Conservation (phyloP, 30 jellyfish, hydroid and myxozoan species). For the Aurelia aurita complex sp. Pacific region DNA sequence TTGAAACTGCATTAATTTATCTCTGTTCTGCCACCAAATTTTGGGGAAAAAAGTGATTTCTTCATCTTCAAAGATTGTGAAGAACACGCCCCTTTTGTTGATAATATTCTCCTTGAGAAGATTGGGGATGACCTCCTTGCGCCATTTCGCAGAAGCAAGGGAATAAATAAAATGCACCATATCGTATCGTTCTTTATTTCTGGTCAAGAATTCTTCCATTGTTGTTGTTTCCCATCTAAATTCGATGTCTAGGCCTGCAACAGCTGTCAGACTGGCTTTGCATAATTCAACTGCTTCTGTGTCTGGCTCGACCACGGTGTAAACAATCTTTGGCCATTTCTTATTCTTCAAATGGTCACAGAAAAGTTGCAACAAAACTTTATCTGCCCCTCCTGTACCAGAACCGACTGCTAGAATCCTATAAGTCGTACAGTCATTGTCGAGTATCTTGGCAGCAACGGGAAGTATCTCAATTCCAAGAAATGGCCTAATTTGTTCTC, state of each 20-base stretch:
- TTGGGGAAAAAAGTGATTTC: constrained; percentile 21
- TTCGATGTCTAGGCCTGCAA: constrained; percentile 19
- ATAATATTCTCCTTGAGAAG: constrained; percentile 4
- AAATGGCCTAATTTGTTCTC: constrained; percentile 36
- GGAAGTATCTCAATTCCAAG: constrained; percentile 23
- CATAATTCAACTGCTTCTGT: constrained; percentile 48
- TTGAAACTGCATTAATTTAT: constrained; percentile 11
- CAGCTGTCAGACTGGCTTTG: constrained; percentile 10
- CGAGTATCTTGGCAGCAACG: constrained; percentile 22
- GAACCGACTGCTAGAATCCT: constrained; percentile 43
- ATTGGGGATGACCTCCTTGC: constrained; percentile 3
- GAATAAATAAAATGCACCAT: constrained; percentile 43
- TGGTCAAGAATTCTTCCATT: neutral
- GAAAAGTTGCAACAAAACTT: constrained; percentile 30
- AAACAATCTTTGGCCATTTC: constrained; percentile 12
- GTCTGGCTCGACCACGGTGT: constrained; percentile 44
- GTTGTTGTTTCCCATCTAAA: constrained; percentile 28
- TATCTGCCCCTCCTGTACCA: constrained; percentile 43
- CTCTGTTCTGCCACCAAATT: constrained; percentile 26
- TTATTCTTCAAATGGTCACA: neutral
- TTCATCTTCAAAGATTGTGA: constrained; percentile 34
- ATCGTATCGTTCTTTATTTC: constrained; percentile 17
- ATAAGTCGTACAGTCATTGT: neutral
- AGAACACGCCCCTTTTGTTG: constrained; percentile 27
- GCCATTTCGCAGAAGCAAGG: constrained; percentile 16